Base-by-base conservation (phyloP, 1,140 invertebrate genomes). In the Formica selysi region DNA sequence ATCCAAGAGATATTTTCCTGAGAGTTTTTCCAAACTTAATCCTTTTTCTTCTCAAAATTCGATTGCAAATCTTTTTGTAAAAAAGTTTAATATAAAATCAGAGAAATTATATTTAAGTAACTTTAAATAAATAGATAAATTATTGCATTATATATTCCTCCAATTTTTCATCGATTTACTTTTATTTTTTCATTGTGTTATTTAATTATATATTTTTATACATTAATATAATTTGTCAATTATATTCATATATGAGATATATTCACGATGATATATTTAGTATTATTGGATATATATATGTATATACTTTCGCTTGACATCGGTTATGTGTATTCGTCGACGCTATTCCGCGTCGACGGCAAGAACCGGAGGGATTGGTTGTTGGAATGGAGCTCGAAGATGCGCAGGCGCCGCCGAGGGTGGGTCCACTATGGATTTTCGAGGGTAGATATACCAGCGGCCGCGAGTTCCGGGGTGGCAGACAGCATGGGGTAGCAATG, bases 401-500 rank as follows among this genome's bases (percentile, higher is more conserved):
- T 86, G 89, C 89, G 89, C 89, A 90, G 83, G 89, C 89, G 89
- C 89, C 57, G 51, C 29, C 74, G 73, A 90, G 89, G 89, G 89
- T 90, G 89, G 89, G 89, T 90, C 89, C 89, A 90, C 89, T 90
- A 90, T 90, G 89, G 89, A 90, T 90, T 90, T 90, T 90, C 89
- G 89, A 88, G 89, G 89, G 86, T 90, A 90, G 89, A 90, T 83
- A 90, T 61, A 79, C 62, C 61, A 57, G 48, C 81, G 65, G 88
- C 62, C 86, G 48, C 48, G 78, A 83, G 86, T 90, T 90, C 89
- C 89, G 89, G 89, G 89, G 89, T 90, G 89, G 86, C 70, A 90
- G 89, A 87, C 88, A 87, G 88, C 65, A 90, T 90, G 88, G 88
- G 86, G 80, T 67, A 85, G 89, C 85, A 87, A 89, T 87, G 89